Conservation (phyloP, 2,888 invertebrate genomes). For the Eurytoma californica region DNA sequence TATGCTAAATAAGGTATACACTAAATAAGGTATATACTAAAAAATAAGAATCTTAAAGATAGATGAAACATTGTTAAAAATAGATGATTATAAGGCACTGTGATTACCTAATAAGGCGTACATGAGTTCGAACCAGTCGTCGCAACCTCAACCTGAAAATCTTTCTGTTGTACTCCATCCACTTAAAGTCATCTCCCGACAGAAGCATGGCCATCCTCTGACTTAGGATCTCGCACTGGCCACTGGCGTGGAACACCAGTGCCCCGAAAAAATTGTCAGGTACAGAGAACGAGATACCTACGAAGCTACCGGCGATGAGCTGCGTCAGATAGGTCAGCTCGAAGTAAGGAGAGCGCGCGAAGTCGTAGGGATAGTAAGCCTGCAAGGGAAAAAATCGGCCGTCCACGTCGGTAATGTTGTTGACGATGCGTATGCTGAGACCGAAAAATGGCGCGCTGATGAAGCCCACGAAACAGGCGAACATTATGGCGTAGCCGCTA, state of each 20-base stretch:
- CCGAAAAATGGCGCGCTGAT: slow-evolving; percentile 21
- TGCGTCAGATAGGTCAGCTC: slow-evolving; percentile 30
- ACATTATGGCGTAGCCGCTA: slow-evolving; percentile 30
- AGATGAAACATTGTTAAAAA: too few relatives aligned
- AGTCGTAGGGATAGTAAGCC: slow-evolving; percentile 35
- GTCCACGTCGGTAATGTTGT: slow-evolving; percentile 35
- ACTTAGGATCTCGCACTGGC: slow-evolving; percentile 37
- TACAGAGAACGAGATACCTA: slow-evolving; percentile 12
- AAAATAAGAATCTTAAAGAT: too few relatives aligned
- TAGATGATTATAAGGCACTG: too few relatives aligned
- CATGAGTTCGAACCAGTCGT: not conserved
- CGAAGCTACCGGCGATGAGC: slow-evolving; percentile 14
- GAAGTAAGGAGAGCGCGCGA: slow-evolving; percentile 5
- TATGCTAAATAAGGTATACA: too few relatives aligned
- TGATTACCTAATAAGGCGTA: not conserved
- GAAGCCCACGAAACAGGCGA: slow-evolving; percentile 16
- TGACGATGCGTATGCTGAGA: slow-evolving; percentile 20
- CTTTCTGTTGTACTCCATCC: not conserved
- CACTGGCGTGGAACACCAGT: slow-evolving; percentile 46
- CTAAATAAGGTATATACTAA: too few relatives aligned
- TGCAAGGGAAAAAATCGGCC: slow-evolving; percentile 32
- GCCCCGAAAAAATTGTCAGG: slow-evolving; percentile 46
- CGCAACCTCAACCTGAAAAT: not conserved
- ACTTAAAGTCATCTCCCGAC: not conserved
- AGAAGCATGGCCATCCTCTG: slow-evolving; percentile 3